A percentile compares a stretch with the other conserved stretches of the same genome.
These are phyloP conservation scores for Gopherus evgoodei DNA, from an alignment of 2,113 vertebrate genomes.

Conservation along the genomic window DNA sequence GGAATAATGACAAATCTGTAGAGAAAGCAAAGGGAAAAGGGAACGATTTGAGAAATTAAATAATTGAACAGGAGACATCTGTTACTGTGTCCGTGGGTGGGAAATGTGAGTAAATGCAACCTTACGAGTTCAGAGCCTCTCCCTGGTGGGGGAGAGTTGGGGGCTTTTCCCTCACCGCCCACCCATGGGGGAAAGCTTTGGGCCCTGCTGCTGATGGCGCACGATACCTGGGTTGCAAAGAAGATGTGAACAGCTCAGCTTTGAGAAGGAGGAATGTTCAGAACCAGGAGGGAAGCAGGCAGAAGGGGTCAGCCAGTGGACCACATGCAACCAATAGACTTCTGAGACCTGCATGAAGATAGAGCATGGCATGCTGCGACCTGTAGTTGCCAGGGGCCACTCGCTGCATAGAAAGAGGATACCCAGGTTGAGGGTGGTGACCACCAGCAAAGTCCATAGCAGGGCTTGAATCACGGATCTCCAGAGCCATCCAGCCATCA, in stretches of 20 bases:
- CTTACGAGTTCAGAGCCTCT: neutral
- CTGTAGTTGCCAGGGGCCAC: neutral
- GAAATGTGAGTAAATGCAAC: neutral
- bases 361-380: no score
- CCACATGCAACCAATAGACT: neutral
- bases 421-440: neutral
- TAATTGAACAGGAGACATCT: constrained; percentile 63
- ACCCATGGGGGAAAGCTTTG: accelerated
- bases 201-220: neutral
- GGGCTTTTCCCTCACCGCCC: neutral
- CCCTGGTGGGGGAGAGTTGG: neutral
- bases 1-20: constrained; percentile 61
- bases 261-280: neutral
- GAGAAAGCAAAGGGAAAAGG: constrained; percentile 48
- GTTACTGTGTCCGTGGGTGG: neutral
- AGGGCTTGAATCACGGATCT: neutral
- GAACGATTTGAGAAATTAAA: constrained; percentile 65
- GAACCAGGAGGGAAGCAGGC: neutral
- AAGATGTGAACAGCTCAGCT: neutral
- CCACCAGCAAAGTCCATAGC: neutral
- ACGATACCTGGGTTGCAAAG: neutral
- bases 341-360: neutral
- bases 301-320: neutral
- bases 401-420: neutral
- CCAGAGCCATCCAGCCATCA: neutral